Evolutionary conservation across 2,888 invertebrate genomes (phyloP), one percentile per base, ranked within the genome.

Genomic region (Aleiodes leptofemur): DNA sequence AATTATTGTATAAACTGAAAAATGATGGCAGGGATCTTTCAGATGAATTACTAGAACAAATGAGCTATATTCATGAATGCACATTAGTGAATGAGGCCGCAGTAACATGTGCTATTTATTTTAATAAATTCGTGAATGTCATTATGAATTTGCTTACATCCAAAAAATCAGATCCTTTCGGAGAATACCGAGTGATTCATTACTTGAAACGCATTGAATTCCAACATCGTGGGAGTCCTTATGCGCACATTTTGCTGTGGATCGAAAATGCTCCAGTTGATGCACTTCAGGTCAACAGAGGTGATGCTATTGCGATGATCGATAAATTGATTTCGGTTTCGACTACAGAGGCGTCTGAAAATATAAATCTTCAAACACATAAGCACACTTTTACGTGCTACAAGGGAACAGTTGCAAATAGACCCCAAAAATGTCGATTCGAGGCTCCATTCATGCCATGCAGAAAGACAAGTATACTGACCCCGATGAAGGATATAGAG

Each of bases 381-480:
- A 69, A 75, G 9, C 77, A 77, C 50, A 77, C 72, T 0, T 71
- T 61, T 16, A 69, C 83, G 0, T 86, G 86, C 72, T 80, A 81
- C 38, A 84, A 84, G 3, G 0, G 8, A 3, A 3, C 38, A 38
- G 38, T 31, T 2, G 68, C 38, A 3, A 38, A 38, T 3, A 8
- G 16, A 81, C 23, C 55, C 16, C 79, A 80, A 72, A 79, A 82
- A 77, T 85, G 84, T 76, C 48, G 84, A 73, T 86, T 87, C 77
- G 83, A 81, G 29, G 83, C 83, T 13, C 86, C 86, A 13, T 87
- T 85, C 66, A 78, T 82, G 83, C 86, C 83, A 8, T 78, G 73
- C 48, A 53, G 75, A 7, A 69, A 11, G 31, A 86, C 85, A 0
- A 76, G 57, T 11, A 83, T 83, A 69, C 76, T 86, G 31, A 66